These are phyloP conservation scores for Beris morrisii DNA, from an alignment of 2,888 invertebrate species.

Conservation along the genomic window DNA sequence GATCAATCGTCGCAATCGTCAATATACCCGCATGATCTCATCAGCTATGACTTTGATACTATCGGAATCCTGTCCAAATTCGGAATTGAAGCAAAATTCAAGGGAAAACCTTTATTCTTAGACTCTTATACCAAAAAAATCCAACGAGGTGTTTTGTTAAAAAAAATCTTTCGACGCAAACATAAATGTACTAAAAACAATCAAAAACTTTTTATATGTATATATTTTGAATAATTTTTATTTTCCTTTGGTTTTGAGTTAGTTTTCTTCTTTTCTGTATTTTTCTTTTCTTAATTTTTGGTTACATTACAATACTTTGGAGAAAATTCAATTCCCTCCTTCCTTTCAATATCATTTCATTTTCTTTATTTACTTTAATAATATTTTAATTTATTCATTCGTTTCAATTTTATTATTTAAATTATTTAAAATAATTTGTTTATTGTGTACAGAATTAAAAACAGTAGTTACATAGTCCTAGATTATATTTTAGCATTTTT, in stretches of 20 bases:
- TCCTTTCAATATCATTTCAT: no score
- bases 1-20: no score
- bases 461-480: no score
- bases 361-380: background rate
- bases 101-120: no score
- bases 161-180: background rate
- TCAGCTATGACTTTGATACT: no score
- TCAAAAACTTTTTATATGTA: background rate
- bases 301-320: slow-evolving; percentile 19
- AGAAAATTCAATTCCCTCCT: background rate
- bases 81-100: no score
- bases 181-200: background rate
- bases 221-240: slow-evolving; percentile 25
- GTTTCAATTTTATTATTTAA: background rate
- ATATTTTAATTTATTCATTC: background rate
- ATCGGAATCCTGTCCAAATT: no score
- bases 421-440: background rate
- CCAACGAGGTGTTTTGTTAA: background rate
- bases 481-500: no score
- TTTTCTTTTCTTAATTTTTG: slow-evolving; percentile 7
- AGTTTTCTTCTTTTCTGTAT: background rate
- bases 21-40: no score
- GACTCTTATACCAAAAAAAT: background rate
- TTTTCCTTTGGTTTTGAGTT: slow-evolving; percentile 25
- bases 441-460: no score